Evolutionary conservation across 1,140 invertebrate genomes (phyloP), one percentile per base, ranked within the genome.

Genomic region (Aphis gossypii): DNA sequence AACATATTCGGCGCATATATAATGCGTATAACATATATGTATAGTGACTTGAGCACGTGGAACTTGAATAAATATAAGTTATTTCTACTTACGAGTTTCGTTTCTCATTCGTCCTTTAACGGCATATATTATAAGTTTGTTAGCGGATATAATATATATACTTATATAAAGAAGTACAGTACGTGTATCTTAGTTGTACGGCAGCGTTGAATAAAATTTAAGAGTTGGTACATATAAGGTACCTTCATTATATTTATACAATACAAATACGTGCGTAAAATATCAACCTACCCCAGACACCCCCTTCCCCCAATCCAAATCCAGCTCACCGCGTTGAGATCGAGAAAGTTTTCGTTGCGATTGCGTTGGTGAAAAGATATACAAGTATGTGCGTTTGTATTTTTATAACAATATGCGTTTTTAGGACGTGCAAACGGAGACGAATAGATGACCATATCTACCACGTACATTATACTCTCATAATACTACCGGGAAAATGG

Each of bases 391-490:
- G 25, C 44, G 87, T 20, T 14, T 38, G 48, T 89, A n/a, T 89
- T 48, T 89, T 89, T 54, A n/a, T 89, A 54, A 89, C 51, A 20
- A 51, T 89, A 54, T 89, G 48, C 87, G 23, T 89, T 89, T 89
- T 89, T 56, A 89, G 88, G 88, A 35, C 18, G 5, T 20, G 86
- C 23, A 48, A 86, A 25, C 86, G 46, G 86, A 30, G 30, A 51
- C 46, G 5, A 35, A 46, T 46, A 46, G 46, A 56, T 35, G 20
- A 56, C 9, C 48, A 35, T 54, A 44, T 20, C 8, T 30, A 30
- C 14, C 21, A 89, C 60, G 0, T n/a, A n/a, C n/a, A 76, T n/a
- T 76, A 76, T 76, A 76, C 30, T n/a, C n/a, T 0, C n/a, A 76
- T 76, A 76, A 76, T 76, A 38, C 4, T 41, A 0, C 9, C 88